These are phyloP conservation scores for Brotula barbata DNA, from an alignment of 2,797 vertebrate species.

Conservation along the genomic window DNA sequence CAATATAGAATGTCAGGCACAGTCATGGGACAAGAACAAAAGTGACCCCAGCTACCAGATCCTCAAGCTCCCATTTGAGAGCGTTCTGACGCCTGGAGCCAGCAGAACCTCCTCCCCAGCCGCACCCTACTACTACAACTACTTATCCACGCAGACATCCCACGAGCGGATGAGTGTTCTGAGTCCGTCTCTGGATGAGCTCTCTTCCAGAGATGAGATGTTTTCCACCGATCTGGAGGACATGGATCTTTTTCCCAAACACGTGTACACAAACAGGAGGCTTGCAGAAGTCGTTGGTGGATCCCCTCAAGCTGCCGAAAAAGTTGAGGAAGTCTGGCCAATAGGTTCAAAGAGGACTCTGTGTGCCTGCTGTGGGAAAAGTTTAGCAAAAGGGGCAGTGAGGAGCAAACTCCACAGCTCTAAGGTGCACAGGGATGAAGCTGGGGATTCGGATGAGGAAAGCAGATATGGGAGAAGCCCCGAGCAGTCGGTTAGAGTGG, in stretches of 20 bases:
- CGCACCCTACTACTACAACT: constrained; percentile 72
- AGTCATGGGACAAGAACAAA: constrained; percentile 15
- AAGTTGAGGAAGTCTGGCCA: constrained; percentile 47
- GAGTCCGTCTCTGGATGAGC: constrained; percentile 80
- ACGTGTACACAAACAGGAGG: constrained; percentile 54
- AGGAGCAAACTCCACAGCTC: constrained; percentile 53
- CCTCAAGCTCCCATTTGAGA: constrained; percentile 71
- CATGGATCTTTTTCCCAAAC: constrained; percentile 69
- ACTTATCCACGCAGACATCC: constrained; percentile 64
- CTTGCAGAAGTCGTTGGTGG: neutral
- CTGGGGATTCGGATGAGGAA: constrained; percentile 72
- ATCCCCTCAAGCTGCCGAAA: constrained; percentile 16
- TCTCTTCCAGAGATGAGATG: constrained; percentile 82
- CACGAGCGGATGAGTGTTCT: constrained; percentile 79
- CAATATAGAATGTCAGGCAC: constrained; percentile 14
- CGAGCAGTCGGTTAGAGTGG: constrained; percentile 47
- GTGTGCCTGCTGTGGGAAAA: constrained; percentile 77
- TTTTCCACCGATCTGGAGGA: constrained; percentile 82
- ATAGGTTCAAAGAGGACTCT: constrained; percentile 47
- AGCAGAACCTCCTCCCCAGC: constrained; percentile 45
- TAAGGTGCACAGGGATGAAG: constrained; percentile 51
- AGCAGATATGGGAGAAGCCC: constrained; percentile 39
- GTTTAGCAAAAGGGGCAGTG: constrained; percentile 44
- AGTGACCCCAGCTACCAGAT: constrained; percentile 60
- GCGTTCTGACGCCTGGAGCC: constrained; percentile 43